Evolutionary conservation across 2,113 vertebrate species (phyloP).

Genomic region (Cavia porcellus): DNA sequence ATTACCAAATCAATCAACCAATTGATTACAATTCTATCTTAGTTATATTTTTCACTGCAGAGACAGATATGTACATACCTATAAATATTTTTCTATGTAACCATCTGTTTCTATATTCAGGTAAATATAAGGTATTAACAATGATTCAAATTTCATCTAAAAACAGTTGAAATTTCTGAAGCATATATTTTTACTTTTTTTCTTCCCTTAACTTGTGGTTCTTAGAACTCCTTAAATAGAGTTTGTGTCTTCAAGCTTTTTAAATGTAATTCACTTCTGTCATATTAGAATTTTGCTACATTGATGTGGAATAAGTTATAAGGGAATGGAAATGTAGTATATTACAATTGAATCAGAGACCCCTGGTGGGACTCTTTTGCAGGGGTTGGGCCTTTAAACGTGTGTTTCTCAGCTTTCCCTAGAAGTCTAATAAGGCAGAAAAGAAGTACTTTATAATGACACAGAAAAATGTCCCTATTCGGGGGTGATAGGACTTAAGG

Average conservation of each 20-base stretch:
- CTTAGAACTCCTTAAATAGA: not conserved
- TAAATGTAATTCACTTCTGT: not conserved
- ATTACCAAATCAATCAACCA: not conserved
- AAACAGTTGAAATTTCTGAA: not conserved
- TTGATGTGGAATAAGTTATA: not conserved
- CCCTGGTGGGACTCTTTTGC: not conserved
- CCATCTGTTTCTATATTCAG: not conserved
- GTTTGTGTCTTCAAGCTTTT: not conserved
- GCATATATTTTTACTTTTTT: not conserved
- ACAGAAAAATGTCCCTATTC: too few species aligned
- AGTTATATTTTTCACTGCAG: not conserved
- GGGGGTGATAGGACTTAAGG: not conserved
- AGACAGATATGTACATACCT: not conserved
- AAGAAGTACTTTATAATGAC: not conserved
- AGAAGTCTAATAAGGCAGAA: not conserved
- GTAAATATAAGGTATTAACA: not conserved
- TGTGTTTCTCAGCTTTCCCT: not conserved
- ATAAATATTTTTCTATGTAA: not conserved
- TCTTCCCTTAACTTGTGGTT: not conserved
- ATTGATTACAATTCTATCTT: not conserved
- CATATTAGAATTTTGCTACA: not conserved
- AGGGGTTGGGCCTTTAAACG: not conserved
- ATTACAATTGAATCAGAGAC: not conserved
- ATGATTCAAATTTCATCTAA: not conserved
- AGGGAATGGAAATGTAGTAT: not conserved